Evolutionary conservation across 2,113 vertebrate species (phyloP).

Genomic region (Gnathonemus echidnorhynchus): DNA sequence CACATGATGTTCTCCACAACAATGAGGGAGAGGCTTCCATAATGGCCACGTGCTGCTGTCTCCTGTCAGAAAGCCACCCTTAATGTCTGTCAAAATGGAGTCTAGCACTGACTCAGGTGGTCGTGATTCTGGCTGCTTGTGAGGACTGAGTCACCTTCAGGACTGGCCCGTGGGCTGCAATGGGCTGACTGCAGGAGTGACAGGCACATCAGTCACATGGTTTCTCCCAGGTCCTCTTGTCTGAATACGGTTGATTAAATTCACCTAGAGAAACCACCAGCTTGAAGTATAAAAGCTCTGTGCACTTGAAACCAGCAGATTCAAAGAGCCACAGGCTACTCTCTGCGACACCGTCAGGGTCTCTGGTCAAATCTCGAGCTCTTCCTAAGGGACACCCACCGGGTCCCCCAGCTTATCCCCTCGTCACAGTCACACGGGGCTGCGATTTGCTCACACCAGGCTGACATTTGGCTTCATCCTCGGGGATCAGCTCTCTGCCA

Average conservation of each 20-base stretch:
- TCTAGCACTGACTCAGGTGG: not conserved
- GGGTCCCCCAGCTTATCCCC: not conserved
- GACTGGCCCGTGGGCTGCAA: not conserved
- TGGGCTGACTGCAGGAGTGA: not conserved
- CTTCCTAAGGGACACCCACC: not conserved
- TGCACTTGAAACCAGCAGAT: not conserved
- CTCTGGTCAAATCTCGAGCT: not conserved
- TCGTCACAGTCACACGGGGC: not conserved
- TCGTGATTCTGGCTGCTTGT: not conserved
- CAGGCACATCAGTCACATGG: not conserved
- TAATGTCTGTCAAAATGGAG: constrained; percentile 1
- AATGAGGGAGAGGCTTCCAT: not conserved
- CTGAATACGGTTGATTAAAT: not conserved
- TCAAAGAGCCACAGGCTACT: not conserved
- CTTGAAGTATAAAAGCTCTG: not conserved
- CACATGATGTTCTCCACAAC: not conserved
- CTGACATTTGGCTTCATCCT: not conserved
- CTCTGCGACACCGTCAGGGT: not conserved
- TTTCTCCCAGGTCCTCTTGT: not conserved
- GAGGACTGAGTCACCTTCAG: not conserved
- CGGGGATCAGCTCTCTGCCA: not conserved
- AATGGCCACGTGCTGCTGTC: not conserved
- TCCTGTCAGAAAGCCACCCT: not conserved
- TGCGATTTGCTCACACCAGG: not conserved
- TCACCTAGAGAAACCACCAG: not conserved